phyloP scores from a whole-genome alignment of 2,797 vertebrate species.

The Phylloscopus collybita region DNA sequence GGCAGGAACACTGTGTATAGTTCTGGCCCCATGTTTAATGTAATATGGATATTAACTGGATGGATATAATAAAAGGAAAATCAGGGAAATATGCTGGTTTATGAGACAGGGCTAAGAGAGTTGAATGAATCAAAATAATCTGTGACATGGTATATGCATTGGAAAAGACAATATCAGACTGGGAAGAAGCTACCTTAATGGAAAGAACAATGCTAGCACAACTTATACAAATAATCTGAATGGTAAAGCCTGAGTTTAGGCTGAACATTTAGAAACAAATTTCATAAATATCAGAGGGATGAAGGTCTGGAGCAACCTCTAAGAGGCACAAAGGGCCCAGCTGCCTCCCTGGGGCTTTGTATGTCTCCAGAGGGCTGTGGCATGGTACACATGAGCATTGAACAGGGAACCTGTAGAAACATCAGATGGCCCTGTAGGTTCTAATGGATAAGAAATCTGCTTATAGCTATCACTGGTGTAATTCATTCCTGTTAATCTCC shows the following conservation, averaged over 20 bases:
- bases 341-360: background rate
- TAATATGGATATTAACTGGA: background rate
- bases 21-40: background rate
- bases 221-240: background rate
- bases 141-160: background rate
- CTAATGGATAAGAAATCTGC: background rate
- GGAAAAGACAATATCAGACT: background rate
- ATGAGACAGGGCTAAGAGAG: background rate
- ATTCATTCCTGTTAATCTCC: background rate
- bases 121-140: background rate
- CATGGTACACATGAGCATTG: background rate
- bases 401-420: background rate
- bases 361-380: background rate
- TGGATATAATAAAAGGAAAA: background rate
- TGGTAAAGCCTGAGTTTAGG: background rate
- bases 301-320: background rate
- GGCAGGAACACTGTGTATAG: background rate
- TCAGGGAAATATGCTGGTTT: background rate
- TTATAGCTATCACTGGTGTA: background rate
- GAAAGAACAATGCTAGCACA: background rate
- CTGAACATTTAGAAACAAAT: background rate
- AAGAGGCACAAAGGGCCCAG: rapidly evolving
- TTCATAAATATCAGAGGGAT: background rate
- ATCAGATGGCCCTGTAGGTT: background rate
- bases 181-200: background rate